These are phyloP conservation scores for Pangasius krempfi DNA, from an alignment of 2,797 vertebrate species.

Conservation along the genomic window DNA sequence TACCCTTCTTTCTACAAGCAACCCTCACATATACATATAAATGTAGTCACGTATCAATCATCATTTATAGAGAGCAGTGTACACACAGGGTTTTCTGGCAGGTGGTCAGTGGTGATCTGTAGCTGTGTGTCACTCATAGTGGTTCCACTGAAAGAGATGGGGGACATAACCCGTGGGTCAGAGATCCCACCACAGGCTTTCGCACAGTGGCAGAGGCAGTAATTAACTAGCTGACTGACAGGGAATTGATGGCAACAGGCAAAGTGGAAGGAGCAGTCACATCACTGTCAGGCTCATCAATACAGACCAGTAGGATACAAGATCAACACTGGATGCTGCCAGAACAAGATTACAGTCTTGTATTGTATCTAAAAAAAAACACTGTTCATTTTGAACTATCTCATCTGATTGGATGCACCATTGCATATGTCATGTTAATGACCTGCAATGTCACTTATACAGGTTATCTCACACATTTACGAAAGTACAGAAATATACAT, in stretches of 20 bases:
- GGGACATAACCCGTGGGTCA: constrained; percentile 69
- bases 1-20: constrained; percentile 26
- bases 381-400: background rate
- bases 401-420: background rate
- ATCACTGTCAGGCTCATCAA: constrained; percentile 46
- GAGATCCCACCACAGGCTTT: constrained; percentile 79
- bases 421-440: background rate
- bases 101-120: constrained; percentile 65
- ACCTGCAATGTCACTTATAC: background rate
- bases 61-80: constrained; percentile 1
- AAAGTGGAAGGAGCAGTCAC: constrained; percentile 46
- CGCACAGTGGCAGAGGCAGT: constrained; percentile 73
- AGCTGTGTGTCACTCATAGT: constrained; percentile 46
- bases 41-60: constrained; percentile 29
- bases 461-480: background rate
- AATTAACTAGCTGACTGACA: constrained; percentile 84
- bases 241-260: constrained; percentile 70
- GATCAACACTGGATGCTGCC: constrained; percentile 5
- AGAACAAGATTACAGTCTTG: too few relatives aligned
- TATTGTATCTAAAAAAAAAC: background rate
- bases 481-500: background rate
- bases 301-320: constrained; percentile 47
- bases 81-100: constrained; percentile 54
- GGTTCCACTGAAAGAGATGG: constrained; percentile 45
- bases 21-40: constrained; percentile 22